phyloP scores from a whole-genome alignment of 1,140 invertebrate genomes.

The Drosophila takahashii region DNA sequence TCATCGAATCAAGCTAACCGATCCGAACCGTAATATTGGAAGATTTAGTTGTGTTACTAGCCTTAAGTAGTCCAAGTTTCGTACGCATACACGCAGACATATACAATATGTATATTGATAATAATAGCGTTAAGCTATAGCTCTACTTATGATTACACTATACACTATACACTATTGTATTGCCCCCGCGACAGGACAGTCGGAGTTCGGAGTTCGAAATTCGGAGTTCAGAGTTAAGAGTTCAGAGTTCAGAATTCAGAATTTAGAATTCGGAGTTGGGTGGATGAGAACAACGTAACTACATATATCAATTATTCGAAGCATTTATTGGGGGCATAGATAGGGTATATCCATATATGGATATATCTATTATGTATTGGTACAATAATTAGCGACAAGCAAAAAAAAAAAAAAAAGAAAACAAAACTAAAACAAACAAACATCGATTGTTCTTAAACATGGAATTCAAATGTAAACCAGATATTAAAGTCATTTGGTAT shows the following conservation, averaged over 20 bases:
- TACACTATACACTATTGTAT: slow-evolving; percentile 23
- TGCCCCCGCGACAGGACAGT: not conserved
- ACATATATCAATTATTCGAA: slow-evolving; percentile 82
- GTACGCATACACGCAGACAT: slow-evolving; percentile 67
- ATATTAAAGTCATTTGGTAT: slow-evolving; percentile 81
- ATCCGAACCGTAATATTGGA: slow-evolving; percentile 55
- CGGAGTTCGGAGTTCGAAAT: not conserved
- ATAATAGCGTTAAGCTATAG: slow-evolving; percentile 75
- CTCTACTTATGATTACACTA: slow-evolving; percentile 51
- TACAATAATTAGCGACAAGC: slow-evolving; percentile 82
- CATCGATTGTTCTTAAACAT: slow-evolving; percentile 84
- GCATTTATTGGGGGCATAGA: slow-evolving; percentile 76
- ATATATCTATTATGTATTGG: slow-evolving; percentile 70
- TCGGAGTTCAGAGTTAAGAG: not conserved
- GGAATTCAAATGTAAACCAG: slow-evolving; percentile 79
- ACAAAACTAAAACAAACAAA: slow-evolving; percentile 29
- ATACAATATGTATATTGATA: slow-evolving; percentile 82
- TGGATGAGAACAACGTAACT: slow-evolving; percentile 56
- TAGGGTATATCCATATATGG: slow-evolving; percentile 46
- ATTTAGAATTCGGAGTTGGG: not conserved
- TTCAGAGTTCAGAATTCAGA: not conserved
- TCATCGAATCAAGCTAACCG: slow-evolving; percentile 22
- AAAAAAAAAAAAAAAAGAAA: slow-evolving; percentile 51
- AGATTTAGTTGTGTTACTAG: slow-evolving; percentile 83
- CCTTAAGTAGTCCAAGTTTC: slow-evolving; percentile 78